phyloP scores from a whole-genome alignment of 2,113 vertebrate species.

The Pseudolaguvia tuberculata region DNA sequence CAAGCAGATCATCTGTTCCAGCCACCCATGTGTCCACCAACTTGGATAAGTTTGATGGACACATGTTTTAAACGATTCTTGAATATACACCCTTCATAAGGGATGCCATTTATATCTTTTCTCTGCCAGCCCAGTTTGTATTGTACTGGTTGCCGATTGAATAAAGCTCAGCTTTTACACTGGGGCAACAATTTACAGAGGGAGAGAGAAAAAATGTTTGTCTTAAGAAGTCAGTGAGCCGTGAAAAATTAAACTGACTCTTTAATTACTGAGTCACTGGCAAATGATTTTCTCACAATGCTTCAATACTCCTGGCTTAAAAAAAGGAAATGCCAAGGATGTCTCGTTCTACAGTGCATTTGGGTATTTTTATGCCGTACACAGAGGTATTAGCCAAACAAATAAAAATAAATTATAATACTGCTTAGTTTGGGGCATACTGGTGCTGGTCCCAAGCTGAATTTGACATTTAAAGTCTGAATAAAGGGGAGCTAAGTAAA shows the following conservation, averaged over 20 bases:
- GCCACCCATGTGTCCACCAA: no score
- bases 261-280: conserved; percentile 16
- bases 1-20: no score
- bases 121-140: not conserved
- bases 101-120: not conserved
- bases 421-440: not conserved
- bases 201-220: not conserved
- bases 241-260: not conserved
- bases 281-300: not conserved
- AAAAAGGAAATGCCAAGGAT: not conserved
- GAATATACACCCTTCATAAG: no score
- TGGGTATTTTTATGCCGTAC: no score
- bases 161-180: not conserved
- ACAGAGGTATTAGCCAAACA: no score
- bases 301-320: not conserved
- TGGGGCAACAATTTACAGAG: not conserved
- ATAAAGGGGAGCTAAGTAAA: not conserved
- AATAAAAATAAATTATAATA: not conserved
- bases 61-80: no score
- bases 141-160: not conserved
- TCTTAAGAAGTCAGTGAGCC: not conserved
- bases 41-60: no score
- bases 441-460: not conserved
- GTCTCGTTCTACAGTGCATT: not conserved
- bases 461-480: not conserved